A percentile compares a stretch with the other conserved stretches of the same genome.
Conservation (phyloP, 2,888 invertebrate species). For the Beris morrisii region DNA sequence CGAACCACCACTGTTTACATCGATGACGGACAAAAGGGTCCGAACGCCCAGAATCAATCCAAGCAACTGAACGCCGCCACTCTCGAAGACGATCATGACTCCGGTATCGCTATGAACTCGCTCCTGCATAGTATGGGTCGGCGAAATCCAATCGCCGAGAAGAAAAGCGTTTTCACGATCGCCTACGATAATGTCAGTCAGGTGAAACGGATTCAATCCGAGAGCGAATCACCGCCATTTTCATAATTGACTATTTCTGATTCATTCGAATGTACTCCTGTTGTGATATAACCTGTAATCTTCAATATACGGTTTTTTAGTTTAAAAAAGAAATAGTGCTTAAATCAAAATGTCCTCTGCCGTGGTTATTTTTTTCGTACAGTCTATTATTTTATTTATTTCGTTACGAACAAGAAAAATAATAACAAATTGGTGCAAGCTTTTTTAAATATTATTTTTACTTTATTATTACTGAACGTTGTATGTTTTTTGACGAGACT, state of each 20-base stretch:
- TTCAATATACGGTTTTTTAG: too few relatives aligned
- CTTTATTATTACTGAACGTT: neutral
- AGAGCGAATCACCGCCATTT: conserved; percentile 75
- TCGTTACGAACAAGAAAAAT: too few relatives aligned
- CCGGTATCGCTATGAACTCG: conserved; percentile 75
- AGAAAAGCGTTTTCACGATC: conserved; percentile 91
- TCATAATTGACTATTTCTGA: conserved; percentile 44
- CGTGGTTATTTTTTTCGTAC: too few relatives aligned
- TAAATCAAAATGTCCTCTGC: too few relatives aligned
- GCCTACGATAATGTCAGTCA: conserved; percentile 85
- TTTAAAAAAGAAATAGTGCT: too few relatives aligned
- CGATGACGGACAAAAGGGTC: conserved; percentile 37
- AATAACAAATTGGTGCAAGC: conserved; percentile 21
- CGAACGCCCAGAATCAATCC: conserved; percentile 40
- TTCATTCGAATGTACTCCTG: conserved; percentile 25
- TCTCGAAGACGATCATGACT: conserved; percentile 71
- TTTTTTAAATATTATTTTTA: conserved; percentile 19
- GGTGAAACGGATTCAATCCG: conserved; percentile 77
- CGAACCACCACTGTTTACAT: conserved; percentile 49
- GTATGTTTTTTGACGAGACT: conserved; percentile 1
- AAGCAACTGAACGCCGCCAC: conserved; percentile 64
- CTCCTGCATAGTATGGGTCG: conserved; percentile 62
- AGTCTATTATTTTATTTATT: too few relatives aligned
- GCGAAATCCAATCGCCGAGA: conserved; percentile 74
- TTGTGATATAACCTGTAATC: conserved; percentile 20